Conservation (phyloP, 2,888 invertebrate genomes). For the Lottia scabra region DNA sequence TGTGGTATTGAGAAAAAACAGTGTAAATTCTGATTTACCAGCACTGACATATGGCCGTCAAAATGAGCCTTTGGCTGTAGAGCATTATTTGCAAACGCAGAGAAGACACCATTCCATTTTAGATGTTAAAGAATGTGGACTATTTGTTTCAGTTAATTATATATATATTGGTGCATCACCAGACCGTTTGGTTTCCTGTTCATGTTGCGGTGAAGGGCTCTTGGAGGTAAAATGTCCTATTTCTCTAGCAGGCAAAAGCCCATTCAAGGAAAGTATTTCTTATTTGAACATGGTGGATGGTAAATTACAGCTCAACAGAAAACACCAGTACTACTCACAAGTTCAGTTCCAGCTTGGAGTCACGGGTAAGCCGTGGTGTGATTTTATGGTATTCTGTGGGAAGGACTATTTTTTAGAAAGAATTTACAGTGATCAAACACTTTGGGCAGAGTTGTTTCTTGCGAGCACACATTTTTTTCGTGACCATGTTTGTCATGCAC, state of each 20-base stretch:
- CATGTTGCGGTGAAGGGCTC: slow-evolving; percentile 14
- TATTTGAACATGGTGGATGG: neutral
- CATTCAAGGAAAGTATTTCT: neutral
- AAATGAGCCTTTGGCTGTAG: neutral
- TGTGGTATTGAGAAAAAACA: too few relatives aligned
- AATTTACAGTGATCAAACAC: slow-evolving; percentile 11
- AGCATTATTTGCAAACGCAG: neutral
- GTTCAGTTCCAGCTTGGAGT: slow-evolving; percentile 25
- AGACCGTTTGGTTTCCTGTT: slow-evolving; percentile 3
- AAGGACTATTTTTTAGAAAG: slow-evolving; percentile 5
- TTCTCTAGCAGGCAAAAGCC: neutral
- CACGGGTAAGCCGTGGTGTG: slow-evolving; percentile 19
- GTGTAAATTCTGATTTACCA: too few relatives aligned
- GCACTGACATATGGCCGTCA: neutral
- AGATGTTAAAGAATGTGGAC: neutral
- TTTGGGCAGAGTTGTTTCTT: neutral
- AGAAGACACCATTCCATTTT: neutral
- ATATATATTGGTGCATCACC: slow-evolving; percentile 11
- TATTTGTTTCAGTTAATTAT: neutral
- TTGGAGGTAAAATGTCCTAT: slow-evolving; percentile 14
- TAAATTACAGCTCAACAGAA: neutral
- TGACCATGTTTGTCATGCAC: neutral
- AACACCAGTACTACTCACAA: slow-evolving; percentile 5
- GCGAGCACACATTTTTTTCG: slow-evolving; percentile 5
- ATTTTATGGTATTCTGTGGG: slow-evolving; percentile 12